Conservation (phyloP, 1,140 invertebrate genomes). For the Catajapyx aquilonaris region DNA sequence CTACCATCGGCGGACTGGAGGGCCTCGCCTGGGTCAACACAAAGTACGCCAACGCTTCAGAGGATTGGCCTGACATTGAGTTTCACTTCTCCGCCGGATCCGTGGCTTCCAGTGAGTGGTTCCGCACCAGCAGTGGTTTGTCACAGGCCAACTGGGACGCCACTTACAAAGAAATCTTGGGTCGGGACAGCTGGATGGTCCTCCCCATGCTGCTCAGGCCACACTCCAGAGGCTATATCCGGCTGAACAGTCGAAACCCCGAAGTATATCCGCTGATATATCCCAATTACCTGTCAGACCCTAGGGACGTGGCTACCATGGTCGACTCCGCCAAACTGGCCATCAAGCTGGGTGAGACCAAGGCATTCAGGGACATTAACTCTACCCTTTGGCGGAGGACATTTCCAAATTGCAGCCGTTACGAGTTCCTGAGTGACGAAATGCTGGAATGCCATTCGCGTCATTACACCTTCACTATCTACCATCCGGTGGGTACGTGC, state of each 20-base stretch:
- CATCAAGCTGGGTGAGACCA: too few relatives aligned
- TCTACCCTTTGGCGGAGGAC: too few relatives aligned
- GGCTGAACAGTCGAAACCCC: constrained; percentile 52
- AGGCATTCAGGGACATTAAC: too few relatives aligned
- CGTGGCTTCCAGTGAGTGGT: constrained; percentile 50
- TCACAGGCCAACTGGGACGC: constrained; percentile 56
- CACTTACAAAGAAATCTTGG: constrained; percentile 50
- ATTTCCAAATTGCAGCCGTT: too few relatives aligned
- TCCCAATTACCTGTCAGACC: constrained; percentile 83
- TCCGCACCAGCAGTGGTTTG: constrained; percentile 49
- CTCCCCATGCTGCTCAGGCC: constrained; percentile 62
- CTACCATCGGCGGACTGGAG: constrained; percentile 60
- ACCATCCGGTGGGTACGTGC: too few relatives aligned
- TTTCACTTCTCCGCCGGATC: constrained; percentile 72
- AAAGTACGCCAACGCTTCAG: constrained; percentile 45
- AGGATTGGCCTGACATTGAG: constrained; percentile 59
- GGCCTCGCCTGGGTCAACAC: constrained; percentile 68
- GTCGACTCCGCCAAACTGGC: too few relatives aligned
- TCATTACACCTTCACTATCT: too few relatives aligned
- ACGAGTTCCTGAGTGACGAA: too few relatives aligned
- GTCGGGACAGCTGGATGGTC: constrained; percentile 59
- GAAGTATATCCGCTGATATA: constrained; percentile 66
- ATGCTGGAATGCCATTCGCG: too few relatives aligned
- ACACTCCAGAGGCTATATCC: constrained; percentile 51
- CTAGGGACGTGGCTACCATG: too few relatives aligned